phyloP scores from a whole-genome alignment of 1,140 invertebrate genomes.

The Ectropis grisescens region DNA sequence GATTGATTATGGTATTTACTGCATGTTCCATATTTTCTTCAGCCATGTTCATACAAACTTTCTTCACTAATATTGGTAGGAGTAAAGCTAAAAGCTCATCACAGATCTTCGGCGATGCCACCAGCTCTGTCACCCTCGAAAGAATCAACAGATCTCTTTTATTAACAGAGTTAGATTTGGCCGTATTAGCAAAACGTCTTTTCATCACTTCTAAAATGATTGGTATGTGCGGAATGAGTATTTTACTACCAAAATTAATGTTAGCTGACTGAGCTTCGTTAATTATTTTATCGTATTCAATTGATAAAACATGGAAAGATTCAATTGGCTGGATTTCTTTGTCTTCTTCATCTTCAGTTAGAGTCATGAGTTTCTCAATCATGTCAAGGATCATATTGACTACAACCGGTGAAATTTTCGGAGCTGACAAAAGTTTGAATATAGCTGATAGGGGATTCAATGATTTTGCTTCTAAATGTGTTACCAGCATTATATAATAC shows the following conservation, averaged over 20 bases:
- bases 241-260: conserved; percentile 80
- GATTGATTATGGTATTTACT: conserved; percentile 77
- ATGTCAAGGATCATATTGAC: conserved; percentile 81
- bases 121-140: conserved; percentile 82
- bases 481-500: conserved; percentile 80
- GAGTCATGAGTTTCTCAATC: conserved; percentile 82
- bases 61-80: conserved; percentile 81
- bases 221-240: conserved; percentile 81
- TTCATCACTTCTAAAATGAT: conserved; percentile 81
- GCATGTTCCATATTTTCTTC: conserved; percentile 73
- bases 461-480: conserved; percentile 62
- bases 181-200: conserved; percentile 71
- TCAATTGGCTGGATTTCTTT: conserved; percentile 47
- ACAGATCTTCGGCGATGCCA: conserved; percentile 75
- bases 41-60: conserved; percentile 75
- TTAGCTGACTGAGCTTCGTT: conserved; percentile 11
- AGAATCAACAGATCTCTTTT: conserved; percentile 84
- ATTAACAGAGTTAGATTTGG: conserved; percentile 72
- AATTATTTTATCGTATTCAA: not conserved
- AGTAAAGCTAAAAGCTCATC: conserved; percentile 78
- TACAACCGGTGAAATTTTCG: conserved; percentile 77
- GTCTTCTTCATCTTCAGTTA: conserved; percentile 70
- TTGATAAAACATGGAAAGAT: conserved; percentile 37
- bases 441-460: conserved; percentile 75
- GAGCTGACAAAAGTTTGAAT: conserved; percentile 77